Conservation (phyloP, 2,888 invertebrate genomes). For the Athripsodes cinereus region DNA sequence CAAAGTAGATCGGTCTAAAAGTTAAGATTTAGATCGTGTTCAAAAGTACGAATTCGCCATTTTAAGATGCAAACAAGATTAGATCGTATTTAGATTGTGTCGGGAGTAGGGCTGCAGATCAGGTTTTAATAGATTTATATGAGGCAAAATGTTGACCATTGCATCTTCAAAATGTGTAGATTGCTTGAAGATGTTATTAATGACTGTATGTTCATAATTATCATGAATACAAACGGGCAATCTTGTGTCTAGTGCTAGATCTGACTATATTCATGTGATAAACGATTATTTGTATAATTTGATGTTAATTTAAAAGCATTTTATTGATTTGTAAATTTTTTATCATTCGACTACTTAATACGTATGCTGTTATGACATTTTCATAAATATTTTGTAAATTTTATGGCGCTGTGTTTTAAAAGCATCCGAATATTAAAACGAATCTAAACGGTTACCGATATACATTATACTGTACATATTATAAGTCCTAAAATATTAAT, state of each 20-base stretch:
- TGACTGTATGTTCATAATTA: too few relatives aligned
- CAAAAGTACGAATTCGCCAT: too few relatives aligned
- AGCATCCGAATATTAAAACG: conserved; percentile 8
- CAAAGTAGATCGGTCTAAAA: too few relatives aligned
- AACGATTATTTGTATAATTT: conserved; percentile 10
- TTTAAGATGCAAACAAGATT: too few relatives aligned
- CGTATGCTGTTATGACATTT: conserved; percentile 8
- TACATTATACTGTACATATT: not conserved
- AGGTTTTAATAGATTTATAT: too few relatives aligned
- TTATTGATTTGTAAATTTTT: conserved; percentile 13
- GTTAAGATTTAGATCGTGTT: too few relatives aligned
- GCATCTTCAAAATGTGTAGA: too few relatives aligned
- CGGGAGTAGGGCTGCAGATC: too few relatives aligned
- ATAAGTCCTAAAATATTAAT: not conserved
- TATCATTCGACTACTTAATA: conserved; percentile 4
- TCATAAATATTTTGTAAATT: conserved; percentile 8
- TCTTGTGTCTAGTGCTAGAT: not conserved
- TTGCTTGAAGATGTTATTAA: too few relatives aligned
- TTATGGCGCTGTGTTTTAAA: conserved; percentile 3
- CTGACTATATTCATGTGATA: not conserved
- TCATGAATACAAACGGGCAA: too few relatives aligned
- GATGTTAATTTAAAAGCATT: conserved; percentile 11
- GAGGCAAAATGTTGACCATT: too few relatives aligned
- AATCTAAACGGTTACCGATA: not conserved
- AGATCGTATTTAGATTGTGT: too few relatives aligned